Percentiles rank a stretch among this genome's conserved stretches.
Conservation (phyloP, 2,113 vertebrate genomes). For the Eretmochelys imbricata region DNA sequence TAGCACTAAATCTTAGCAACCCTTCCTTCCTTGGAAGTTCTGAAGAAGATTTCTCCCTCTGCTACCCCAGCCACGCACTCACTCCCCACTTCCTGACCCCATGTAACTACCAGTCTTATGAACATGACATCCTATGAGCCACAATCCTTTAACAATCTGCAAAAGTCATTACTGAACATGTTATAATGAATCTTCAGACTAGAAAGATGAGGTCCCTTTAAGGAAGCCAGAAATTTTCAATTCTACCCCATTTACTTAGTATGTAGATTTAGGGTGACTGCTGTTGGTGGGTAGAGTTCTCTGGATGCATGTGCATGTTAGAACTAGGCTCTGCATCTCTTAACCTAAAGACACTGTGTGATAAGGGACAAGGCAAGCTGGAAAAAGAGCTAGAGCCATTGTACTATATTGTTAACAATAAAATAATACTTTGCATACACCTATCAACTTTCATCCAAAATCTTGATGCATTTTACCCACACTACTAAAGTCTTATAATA, state of each 20-base stretch:
- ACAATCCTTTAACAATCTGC: not conserved
- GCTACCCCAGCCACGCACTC: not conserved
- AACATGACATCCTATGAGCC: not conserved
- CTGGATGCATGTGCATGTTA: not conserved
- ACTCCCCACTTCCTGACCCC: not conserved
- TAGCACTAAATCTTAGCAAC: not conserved
- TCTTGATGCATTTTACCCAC: not conserved
- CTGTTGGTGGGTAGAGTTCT: not conserved
- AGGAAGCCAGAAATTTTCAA: not conserved
- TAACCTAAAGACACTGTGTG: not conserved
- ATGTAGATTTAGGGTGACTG: not conserved
- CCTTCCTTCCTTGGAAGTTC: not conserved
- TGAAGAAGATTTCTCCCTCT: not conserved
- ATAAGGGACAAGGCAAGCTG: not conserved
- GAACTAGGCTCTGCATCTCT: not conserved
- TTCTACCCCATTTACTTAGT: not conserved
- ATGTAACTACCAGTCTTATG: accelerated
- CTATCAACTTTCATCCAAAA: not conserved
- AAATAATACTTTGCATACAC: not conserved
- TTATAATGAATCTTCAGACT: not conserved
- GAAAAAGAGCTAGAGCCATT: not conserved
- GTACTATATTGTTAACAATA: accelerated
- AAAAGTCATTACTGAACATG: not conserved
- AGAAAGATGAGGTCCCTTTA: not conserved
- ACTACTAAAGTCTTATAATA: not conserved